phyloP scores from a whole-genome alignment of 2,113 vertebrate genomes.

The Catharus minimus region DNA sequence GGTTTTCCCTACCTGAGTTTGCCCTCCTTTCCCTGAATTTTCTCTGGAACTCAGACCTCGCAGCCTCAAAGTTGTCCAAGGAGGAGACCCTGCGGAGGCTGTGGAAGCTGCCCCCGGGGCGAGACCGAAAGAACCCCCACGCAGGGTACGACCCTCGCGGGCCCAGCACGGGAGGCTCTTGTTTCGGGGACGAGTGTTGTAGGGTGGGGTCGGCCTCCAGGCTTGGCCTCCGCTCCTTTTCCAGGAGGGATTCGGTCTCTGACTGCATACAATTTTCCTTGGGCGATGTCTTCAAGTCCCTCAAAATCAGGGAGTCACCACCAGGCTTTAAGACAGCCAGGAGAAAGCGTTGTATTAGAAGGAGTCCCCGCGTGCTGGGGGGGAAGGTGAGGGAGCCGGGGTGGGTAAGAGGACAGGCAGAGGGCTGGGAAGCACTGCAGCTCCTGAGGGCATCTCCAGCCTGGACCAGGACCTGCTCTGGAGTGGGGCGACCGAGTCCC shows the following conservation, averaged over 20 bases:
- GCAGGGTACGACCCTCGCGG: slow-evolving; percentile 62
- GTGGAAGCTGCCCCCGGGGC: slow-evolving; percentile 64
- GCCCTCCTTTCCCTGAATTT: slow-evolving; percentile 73
- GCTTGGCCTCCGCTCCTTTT: slow-evolving; percentile 76
- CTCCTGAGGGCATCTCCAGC: neutral
- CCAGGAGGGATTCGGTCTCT: slow-evolving; percentile 85
- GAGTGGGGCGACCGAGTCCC: neutral
- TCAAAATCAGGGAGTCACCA: slow-evolving; percentile 82
- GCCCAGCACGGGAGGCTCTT: slow-evolving; percentile 71
- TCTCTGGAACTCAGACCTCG: slow-evolving; percentile 79
- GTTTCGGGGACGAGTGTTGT: slow-evolving; percentile 52
- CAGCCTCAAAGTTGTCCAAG: slow-evolving; percentile 83
- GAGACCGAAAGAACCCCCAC: slow-evolving; percentile 68
- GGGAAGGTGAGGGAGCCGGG: neutral
- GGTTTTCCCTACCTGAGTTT: slow-evolving; percentile 75
- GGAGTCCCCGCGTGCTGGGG: neutral
- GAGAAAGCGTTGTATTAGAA: slow-evolving; percentile 68
- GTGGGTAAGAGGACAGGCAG: slow-evolving; percentile 37
- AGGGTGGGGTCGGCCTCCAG: slow-evolving; percentile 43
- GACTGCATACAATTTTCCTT: slow-evolving; percentile 82
- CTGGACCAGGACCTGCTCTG: neutral
- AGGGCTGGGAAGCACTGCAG: slow-evolving; percentile 35
- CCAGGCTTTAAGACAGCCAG: slow-evolving; percentile 76
- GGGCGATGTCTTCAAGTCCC: slow-evolving; percentile 78
- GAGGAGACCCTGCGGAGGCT: slow-evolving; percentile 87